Conservation (phyloP, 2,797 vertebrate species). For the Taenioides sp. region DNA sequence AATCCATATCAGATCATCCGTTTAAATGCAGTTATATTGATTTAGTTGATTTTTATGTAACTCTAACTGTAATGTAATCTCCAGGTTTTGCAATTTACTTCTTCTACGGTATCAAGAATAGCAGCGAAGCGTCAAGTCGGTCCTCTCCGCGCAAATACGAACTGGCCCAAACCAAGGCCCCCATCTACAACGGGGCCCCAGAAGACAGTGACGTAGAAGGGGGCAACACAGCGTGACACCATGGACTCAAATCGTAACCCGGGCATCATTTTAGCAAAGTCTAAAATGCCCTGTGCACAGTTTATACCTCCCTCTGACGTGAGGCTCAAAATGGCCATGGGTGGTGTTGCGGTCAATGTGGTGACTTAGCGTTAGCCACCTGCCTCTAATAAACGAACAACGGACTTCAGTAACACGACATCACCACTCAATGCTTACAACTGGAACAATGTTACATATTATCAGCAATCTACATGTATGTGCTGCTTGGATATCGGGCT, state of each 20-base stretch:
- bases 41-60: conserved; percentile 9
- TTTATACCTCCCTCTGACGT: conserved; percentile 66
- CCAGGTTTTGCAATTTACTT: conserved; percentile 94
- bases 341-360: conserved; percentile 35
- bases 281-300: conserved; percentile 44
- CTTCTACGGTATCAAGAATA: conserved; percentile 88
- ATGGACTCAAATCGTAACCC: conserved; percentile 14
- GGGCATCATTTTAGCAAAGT: conserved; percentile 19
- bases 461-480: conserved; percentile 4
- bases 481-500: neutral
- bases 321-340: conserved; percentile 50
- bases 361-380: conserved; percentile 43
- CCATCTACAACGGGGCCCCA: conserved; percentile 64
- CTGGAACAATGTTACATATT: conserved; percentile 34
- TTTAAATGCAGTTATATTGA: neutral
- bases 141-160: conserved; percentile 61
- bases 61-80: neutral
- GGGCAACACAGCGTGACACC: conserved; percentile 66
- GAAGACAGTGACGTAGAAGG: conserved; percentile 70
- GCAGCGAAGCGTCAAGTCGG: conserved; percentile 74
- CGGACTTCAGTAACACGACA: conserved; percentile 39
- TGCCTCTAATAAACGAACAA: conserved; percentile 19
- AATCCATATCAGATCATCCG: too few species aligned
- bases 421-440: neutral
- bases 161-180: conserved; percentile 64